phyloP scores from a whole-genome alignment of 2,888 invertebrate genomes.

The Dione vanillae region DNA sequence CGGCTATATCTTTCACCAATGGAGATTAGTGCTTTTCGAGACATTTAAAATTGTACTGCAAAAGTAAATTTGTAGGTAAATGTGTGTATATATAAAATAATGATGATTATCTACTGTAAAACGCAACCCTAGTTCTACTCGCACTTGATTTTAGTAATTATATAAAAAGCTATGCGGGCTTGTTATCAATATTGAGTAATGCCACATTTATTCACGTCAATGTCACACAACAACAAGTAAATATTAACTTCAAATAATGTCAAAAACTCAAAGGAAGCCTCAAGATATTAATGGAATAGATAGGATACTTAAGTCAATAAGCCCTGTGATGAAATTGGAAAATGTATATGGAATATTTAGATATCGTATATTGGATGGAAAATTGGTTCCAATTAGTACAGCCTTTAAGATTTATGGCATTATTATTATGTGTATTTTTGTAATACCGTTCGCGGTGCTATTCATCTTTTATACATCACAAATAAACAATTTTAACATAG shows the following conservation, averaged over 20 bases:
- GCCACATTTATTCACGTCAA: neutral
- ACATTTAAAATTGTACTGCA: no score
- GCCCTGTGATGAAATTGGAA: constrained; percentile 21
- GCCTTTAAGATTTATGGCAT: constrained; percentile 19
- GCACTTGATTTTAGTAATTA: neutral
- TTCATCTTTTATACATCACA: neutral
- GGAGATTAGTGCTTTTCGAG: no score
- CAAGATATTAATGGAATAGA: constrained; percentile 1
- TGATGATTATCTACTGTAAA: neutral
- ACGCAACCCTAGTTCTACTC: neutral
- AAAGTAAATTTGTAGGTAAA: no score
- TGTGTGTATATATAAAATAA: no score
- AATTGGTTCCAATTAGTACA: neutral
- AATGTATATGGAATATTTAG: constrained; percentile 26
- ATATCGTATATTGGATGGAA: neutral
- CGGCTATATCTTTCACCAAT: no score
- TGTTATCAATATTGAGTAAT: neutral
- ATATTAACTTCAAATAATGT: neutral
- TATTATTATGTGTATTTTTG: neutral
- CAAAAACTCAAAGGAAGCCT: neutral
- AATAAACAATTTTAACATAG: neutral
- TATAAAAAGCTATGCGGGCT: neutral
- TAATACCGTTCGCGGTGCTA: neutral
- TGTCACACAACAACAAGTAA: neutral
- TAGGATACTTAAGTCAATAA: constrained; percentile 8